Evolutionary conservation across 2,113 vertebrate species (phyloP).

Genomic region (Girardinichthys multiradiatus): DNA sequence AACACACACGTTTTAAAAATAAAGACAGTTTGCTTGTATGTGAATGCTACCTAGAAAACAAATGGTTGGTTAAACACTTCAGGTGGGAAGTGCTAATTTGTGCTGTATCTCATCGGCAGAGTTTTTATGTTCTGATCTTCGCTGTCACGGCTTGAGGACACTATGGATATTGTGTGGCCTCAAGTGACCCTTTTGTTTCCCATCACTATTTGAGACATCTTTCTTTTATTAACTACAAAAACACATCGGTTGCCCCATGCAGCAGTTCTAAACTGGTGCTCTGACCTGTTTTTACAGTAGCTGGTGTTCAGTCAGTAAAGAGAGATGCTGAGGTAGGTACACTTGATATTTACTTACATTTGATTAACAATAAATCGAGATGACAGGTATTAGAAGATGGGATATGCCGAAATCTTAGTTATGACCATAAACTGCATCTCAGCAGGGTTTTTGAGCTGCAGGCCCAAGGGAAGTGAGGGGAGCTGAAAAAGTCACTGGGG

Average conservation of each 20-base stretch:
- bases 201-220: neutral
- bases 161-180: slow-evolving; percentile 21
- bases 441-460: no score
- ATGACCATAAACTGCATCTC: no score
- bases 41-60: slow-evolving; percentile 11
- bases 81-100: slow-evolving; percentile 42
- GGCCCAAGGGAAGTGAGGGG: neutral
- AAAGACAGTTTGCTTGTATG: slow-evolving; percentile 12
- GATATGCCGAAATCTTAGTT: no score
- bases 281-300: neutral
- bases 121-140: slow-evolving; percentile 32
- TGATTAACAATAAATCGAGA: no score
- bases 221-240: slow-evolving; percentile 38
- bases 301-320: no score
- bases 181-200: slow-evolving; percentile 33
- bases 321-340: neutral
- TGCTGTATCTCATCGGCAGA: neutral
- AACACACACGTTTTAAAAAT: slow-evolving; percentile 5
- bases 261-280: neutral
- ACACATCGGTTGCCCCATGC: slow-evolving; percentile 9
- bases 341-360: neutral
- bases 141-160: slow-evolving; percentile 4
- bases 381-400: no score
- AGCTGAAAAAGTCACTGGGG: no score
- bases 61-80: slow-evolving; percentile 26